Percentiles rank a stretch among this genome's conserved stretches.
Conservation (phyloP, 37 sponge, comb jelly and placozoan genomes). For the Axinella damicornis region DNA sequence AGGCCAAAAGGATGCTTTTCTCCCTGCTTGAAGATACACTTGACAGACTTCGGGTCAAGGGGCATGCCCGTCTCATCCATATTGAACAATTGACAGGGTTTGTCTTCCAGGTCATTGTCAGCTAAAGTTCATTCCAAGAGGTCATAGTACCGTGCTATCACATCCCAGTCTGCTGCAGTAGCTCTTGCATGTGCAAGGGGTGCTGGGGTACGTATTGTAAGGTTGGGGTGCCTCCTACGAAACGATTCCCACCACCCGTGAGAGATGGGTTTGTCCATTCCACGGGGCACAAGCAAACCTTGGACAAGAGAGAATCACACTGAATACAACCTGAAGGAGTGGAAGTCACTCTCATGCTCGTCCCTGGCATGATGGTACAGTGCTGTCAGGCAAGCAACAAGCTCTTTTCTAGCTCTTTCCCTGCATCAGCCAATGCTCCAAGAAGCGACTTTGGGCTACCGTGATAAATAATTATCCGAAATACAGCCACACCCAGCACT, state of each 20-base stretch:
- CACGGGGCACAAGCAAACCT: background rate
- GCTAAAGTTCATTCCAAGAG: constrained; percentile 36
- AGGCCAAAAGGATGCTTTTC: constrained; percentile 18
- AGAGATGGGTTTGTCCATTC: background rate
- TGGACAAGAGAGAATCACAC: too few species aligned
- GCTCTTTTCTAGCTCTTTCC: too few species aligned
- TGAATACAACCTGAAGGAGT: too few species aligned
- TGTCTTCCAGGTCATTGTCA: constrained; percentile 44
- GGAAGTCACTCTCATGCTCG: too few species aligned
- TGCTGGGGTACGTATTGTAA: constrained; percentile 29
- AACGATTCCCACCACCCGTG: constrained; percentile 44
- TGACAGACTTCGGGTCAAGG: constrained; percentile 24
- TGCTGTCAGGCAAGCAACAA: too few species aligned
- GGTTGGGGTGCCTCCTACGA: constrained; percentile 34
- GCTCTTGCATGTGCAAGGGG: constrained; percentile 48
- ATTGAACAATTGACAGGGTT: constrained; percentile 53
- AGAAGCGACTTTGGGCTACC: too few species aligned
- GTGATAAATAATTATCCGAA: too few species aligned
- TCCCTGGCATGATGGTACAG: too few species aligned
- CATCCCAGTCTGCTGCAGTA: constrained; percentile 30
- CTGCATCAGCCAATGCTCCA: too few species aligned
- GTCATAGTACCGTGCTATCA: constrained; percentile 24
- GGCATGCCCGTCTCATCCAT: constrained; percentile 65
- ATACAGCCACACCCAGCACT: too few species aligned
- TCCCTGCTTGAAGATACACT: constrained; percentile 5